Base-by-base conservation (phyloP, 1,140 invertebrate species). In the Bombus impatiens region DNA sequence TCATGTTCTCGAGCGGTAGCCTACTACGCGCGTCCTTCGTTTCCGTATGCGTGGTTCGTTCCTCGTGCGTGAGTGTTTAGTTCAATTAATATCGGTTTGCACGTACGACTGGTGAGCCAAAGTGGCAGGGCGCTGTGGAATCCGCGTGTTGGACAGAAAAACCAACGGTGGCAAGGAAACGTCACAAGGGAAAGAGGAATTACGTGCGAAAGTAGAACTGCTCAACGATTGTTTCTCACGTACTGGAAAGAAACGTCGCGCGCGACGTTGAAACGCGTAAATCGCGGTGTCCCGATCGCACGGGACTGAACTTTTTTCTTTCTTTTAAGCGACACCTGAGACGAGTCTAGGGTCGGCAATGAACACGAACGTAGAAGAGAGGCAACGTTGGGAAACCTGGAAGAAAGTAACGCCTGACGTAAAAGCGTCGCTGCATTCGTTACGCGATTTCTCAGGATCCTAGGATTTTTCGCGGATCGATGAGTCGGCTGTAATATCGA, bases 81-180 rank as follows among this genome's bases (percentile, higher is more conserved):
- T 89, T 91, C 87, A 91, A 93, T 91, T 93, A 93, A 92, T 92
- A 93, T 92, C 89, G 82, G 86, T 80, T 87, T 65, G 76, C 82
- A 65, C 68, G 67, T 53, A 77, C 72, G 62, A 1, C 9, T 10
- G 28, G n/a, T 15, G 44, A 57, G 25, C 9, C 70, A 37, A 75
- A 12, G 28, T 37, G 32, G 15, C 44, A 32, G 53, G 8, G 25
- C 35, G 53, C 32, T 15, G 37, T 57, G 76, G 37, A 32, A 72
- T 71, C 62, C 65, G 18, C 35, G 32, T 13, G 53, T 32, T 22
- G 42, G 40, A 44, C 2, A 22, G 22, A 75, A 65, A 83, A 57
- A 37, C 9, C 59, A 28, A 28, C 35, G 35, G 13, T 8, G 32
- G n/a, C 22, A 3, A n/a, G 15, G 15, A 15, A 32, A 47, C 28